A percentile compares a stretch with the other conserved stretches of the same genome.
phyloP scores from a whole-genome alignment of 1,140 invertebrate species.

The Coenobita brevimanus region DNA sequence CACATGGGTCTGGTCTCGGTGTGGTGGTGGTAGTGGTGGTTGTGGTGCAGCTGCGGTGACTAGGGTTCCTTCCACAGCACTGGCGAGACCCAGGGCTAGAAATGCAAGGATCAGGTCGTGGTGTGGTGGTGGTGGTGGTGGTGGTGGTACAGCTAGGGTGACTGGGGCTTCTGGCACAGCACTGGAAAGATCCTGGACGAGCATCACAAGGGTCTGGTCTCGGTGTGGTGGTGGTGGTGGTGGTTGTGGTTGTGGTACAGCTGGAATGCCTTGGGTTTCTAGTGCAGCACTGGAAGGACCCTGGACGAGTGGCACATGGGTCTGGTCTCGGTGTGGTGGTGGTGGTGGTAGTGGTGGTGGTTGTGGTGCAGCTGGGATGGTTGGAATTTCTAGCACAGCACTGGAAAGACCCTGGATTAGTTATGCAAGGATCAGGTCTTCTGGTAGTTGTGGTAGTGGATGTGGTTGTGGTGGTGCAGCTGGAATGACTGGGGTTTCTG shows the following conservation, averaged over 20 bases:
- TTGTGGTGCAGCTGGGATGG: background rate
- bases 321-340: conserved; percentile 24
- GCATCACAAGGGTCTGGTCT: conserved; percentile 27
- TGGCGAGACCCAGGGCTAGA: conserved; percentile 37
- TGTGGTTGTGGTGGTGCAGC: conserved; percentile 27
- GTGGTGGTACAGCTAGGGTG: conserved; percentile 40
- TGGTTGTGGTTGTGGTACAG: conserved; percentile 50
- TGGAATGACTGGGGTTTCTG: conserved; percentile 28
- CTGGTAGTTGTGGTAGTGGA: conserved; percentile 1
- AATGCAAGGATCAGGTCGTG: conserved; percentile 42
- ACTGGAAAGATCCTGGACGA: conserved; percentile 34
- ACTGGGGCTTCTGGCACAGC: conserved; percentile 41
- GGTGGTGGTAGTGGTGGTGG: conserved; percentile 36
- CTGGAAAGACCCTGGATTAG: conserved; percentile 27
- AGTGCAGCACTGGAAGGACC: conserved; percentile 31
- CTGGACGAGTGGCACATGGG: conserved; percentile 32
- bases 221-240: conserved; percentile 40
- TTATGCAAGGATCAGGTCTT: conserved; percentile 42
- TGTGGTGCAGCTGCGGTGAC: conserved; percentile 40
- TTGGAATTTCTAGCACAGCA: conserved; percentile 1
- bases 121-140: conserved; percentile 45
- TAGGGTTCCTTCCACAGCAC: conserved; percentile 50
- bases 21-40: conserved; percentile 32
- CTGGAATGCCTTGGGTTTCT: conserved; percentile 8
- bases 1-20: conserved; percentile 30